Evolutionary conservation across 2,888 invertebrate genomes (phyloP).

Genomic region (Lysandra bellargus): DNA sequence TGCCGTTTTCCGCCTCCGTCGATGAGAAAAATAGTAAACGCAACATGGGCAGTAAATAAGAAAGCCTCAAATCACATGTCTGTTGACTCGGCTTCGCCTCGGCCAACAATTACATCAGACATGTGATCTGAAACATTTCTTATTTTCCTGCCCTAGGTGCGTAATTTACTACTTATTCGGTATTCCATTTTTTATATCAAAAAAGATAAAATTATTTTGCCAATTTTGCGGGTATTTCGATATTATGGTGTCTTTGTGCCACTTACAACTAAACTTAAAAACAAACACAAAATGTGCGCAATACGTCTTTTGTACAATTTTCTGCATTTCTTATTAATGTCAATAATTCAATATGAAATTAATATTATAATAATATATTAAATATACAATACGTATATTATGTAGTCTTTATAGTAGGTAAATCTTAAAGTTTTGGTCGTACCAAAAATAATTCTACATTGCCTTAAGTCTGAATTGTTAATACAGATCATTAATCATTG

Average conservation of each 20-base stretch:
- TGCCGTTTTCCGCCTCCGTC: too few relatives aligned
- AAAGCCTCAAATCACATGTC: too few relatives aligned
- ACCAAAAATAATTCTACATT: not conserved
- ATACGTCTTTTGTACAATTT: constrained; percentile 27
- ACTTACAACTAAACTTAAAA: constrained; percentile 14
- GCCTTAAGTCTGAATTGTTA: not conserved
- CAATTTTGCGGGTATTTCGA: constrained; percentile 17
- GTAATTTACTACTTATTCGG: too few relatives aligned
- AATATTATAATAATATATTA: constrained; percentile 7
- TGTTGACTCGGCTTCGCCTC: too few relatives aligned
- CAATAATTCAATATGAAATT: not conserved
- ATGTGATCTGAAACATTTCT: too few relatives aligned
- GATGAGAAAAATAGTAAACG: too few relatives aligned
- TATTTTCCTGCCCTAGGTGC: too few relatives aligned
- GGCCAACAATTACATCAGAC: too few relatives aligned
- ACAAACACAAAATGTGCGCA: constrained; percentile 23
- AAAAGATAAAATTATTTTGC: not conserved
- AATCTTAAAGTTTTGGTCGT: not conserved
- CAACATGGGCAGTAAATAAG: too few relatives aligned
- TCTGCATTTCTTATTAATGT: constrained; percentile 7
- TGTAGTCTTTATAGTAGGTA: not conserved
- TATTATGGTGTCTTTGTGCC: constrained; percentile 23
- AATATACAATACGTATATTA: not conserved
- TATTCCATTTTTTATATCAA: too few relatives aligned
- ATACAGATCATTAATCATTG: not conserved